Base-by-base conservation (phyloP, 2,888 invertebrate species). In the Lapara coniferarum region DNA sequence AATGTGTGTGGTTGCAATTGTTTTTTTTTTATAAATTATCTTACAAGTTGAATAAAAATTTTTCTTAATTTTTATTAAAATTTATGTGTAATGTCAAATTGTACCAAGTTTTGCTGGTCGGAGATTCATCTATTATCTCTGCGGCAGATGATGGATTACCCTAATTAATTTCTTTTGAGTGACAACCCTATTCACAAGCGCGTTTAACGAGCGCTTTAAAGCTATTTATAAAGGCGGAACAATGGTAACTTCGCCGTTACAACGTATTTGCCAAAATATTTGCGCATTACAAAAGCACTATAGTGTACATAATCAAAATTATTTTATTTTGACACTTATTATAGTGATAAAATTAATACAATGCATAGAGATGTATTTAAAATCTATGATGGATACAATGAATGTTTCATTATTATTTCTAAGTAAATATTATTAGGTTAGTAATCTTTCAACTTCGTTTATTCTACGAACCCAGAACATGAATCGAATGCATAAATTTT, bases 161-260 rank as follows among this genome's bases (percentile, higher is more conserved):
- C 12, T 49, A 63, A 63, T 63, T 63, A 63, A 63, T 63, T 63
- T 63, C 46, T 63, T 63, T 19, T 63, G 49, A 19, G 16, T 63
- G 63, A 63, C 63, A 63, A 19, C 63, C 63, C 63, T 63, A 46
- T 19, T 63, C 63, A 63, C 13, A 63, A 63, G 46, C 63, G 63
- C 63, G 63, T 49, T 63, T 63, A 59, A 63, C 63, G 63, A 63
- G 63, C 63, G 63, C 63, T 63, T 49, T 63, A 63, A 63, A 63
- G 63, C 63, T 63, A 63, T 63, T 63, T 63, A 49, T 63, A 19
- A 63, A 49, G 13, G 16, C 46, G 63, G 46, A 63, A 63, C 63
- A 63, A 63, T 63, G 49, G 49, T 3, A 63, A 63, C 63, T 49
- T 63, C 19, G 46, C 49, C 12, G 46, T 63, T 49, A 63, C 63